phyloP scores from a whole-genome alignment of 2,797 vertebrate species.

The Manis javanica region DNA sequence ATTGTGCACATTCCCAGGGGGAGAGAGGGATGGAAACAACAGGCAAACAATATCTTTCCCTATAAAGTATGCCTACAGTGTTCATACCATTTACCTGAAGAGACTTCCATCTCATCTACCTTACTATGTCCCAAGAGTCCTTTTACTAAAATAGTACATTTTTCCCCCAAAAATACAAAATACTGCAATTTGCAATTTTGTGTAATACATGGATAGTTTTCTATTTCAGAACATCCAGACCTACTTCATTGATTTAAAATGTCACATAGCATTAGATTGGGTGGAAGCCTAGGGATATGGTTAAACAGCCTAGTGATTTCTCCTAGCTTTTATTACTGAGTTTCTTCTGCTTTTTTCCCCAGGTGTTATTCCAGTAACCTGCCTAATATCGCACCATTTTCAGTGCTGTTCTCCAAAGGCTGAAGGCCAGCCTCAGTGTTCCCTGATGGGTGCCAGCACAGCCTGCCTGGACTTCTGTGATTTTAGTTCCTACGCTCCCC shows the following conservation, averaged over 20 bases:
- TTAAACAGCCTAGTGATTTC: neutral
- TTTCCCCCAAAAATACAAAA: neutral
- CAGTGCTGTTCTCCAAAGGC: neutral
- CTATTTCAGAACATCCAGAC: slow-evolving; percentile 65
- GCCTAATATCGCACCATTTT: neutral
- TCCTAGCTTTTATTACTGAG: neutral
- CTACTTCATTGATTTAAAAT: slow-evolving; percentile 42
- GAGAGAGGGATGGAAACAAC: neutral
- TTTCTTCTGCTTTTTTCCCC: neutral
- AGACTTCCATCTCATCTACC: neutral
- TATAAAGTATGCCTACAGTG: neutral
- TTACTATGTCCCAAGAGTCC: neutral
- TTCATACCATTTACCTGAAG: neutral
- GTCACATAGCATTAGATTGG: neutral
- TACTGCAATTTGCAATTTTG: neutral
- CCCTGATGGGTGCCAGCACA: neutral
- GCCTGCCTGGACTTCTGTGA: neutral
- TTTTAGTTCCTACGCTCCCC: neutral
- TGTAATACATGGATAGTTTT: neutral
- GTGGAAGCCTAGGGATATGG: neutral
- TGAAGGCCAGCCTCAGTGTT: neutral
- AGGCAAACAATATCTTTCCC: neutral
- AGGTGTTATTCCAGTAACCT: neutral
- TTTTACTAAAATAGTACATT: neutral
- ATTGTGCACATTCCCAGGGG: neutral